Evolutionary conservation across 2,797 vertebrate genomes (phyloP).

Genomic region (Enteromius radiatus): DNA sequence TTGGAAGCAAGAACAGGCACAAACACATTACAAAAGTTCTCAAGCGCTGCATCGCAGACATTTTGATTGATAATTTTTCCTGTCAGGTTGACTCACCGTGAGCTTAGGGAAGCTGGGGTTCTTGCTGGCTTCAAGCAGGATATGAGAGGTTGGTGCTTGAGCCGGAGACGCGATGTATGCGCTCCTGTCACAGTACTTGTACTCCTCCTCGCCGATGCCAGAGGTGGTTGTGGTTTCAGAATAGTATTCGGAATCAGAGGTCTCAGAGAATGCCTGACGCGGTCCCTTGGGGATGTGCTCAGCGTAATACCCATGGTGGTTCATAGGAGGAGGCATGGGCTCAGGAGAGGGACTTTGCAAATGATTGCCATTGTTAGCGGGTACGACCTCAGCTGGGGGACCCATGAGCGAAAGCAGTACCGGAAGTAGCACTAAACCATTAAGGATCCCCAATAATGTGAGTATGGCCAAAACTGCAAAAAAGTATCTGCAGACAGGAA

Average conservation of each 20-base stretch:
- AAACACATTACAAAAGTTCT: constrained; percentile 10
- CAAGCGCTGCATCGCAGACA: not conserved
- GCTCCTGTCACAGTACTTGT: constrained; percentile 78
- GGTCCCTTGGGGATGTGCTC: constrained; percentile 67
- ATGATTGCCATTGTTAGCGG: constrained; percentile 70
- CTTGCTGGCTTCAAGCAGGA: constrained; percentile 86
- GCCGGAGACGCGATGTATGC: constrained; percentile 74
- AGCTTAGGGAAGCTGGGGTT: constrained; percentile 85
- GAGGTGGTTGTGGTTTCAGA: constrained; percentile 80
- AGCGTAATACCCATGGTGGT: constrained; percentile 81
- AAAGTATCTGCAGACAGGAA: constrained; percentile 85
- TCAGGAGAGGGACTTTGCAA: constrained; percentile 78
- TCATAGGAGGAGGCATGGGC: constrained; percentile 76
- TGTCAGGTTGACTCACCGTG: constrained; percentile 68
- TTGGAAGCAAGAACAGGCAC: constrained; percentile 61
- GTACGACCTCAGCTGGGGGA: constrained; percentile 88
- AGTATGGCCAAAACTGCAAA: constrained; percentile 93
- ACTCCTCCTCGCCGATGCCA: constrained; percentile 80
- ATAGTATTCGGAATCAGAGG: constrained; percentile 84
- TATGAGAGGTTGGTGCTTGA: constrained; percentile 73
- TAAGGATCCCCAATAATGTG: constrained; percentile 92
- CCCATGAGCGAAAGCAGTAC: constrained; percentile 93
- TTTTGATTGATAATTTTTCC: not conserved
- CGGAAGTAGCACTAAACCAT: constrained; percentile 92
- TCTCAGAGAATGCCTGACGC: constrained; percentile 78